Percentiles rank a stretch among this genome's conserved stretches.
Conservation (phyloP, 2,888 invertebrate genomes). For the Ligdia adustata region DNA sequence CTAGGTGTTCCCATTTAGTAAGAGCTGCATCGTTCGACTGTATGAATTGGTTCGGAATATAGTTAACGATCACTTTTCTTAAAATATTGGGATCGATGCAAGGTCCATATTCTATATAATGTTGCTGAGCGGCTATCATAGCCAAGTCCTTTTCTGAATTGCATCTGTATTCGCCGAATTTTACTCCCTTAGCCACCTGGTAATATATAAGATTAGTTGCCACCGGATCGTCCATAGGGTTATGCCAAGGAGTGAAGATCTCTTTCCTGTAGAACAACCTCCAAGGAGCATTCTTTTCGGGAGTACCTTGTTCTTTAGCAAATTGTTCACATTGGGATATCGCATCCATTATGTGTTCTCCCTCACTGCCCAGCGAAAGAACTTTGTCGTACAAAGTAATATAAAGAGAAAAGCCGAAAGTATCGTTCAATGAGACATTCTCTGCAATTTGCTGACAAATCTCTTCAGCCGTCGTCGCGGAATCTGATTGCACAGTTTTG, state of each 20-base stretch:
- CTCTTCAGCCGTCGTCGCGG: conserved; percentile 95
- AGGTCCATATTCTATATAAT: conserved; percentile 92
- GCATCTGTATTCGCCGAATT: conserved; percentile 96
- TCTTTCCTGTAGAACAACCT: conserved; percentile 94
- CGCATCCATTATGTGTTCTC: conserved; percentile 97
- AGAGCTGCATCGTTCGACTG: conserved; percentile 85
- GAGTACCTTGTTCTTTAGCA: conserved; percentile 94
- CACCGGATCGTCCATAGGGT: conserved; percentile 90
- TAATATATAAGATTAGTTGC: conserved; percentile 96
- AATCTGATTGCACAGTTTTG: conserved; percentile 93
- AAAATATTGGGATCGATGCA: conserved; percentile 87
- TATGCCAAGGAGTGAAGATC: conserved; percentile 96
- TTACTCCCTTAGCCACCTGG: conserved; percentile 94
- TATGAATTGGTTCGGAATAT: conserved; percentile 91
- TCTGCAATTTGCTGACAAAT: conserved; percentile 92
- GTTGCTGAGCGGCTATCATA: conserved; percentile 95
- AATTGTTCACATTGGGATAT: conserved; percentile 98
- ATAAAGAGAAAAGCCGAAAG: conserved; percentile 96
- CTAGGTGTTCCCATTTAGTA: conserved; percentile 88
- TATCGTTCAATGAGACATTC: conserved; percentile 89
- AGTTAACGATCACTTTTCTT: conserved; percentile 88
- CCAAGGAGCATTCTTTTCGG: conserved; percentile 95
- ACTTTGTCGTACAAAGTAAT: conserved; percentile 96
- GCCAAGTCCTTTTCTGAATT: conserved; percentile 93
- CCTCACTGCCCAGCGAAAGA: conserved; percentile 93